phyloP scores from a whole-genome alignment of 1,140 invertebrate genomes.

The Drosophila subobscura region DNA sequence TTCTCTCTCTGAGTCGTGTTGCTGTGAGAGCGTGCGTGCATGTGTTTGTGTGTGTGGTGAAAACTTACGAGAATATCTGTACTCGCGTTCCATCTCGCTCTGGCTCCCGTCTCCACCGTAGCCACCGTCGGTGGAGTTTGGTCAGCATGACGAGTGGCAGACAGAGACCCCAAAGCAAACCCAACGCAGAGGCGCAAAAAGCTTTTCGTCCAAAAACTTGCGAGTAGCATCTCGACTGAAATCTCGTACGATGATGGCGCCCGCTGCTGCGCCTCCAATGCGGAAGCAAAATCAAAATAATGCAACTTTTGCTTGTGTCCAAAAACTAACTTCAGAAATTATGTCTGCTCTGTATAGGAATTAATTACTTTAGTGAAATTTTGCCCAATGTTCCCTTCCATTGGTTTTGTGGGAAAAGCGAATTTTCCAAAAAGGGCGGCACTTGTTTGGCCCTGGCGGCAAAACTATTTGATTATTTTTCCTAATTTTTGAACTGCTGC shows the following conservation, averaged over 20 bases:
- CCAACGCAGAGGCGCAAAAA: slow-evolving; percentile 15
- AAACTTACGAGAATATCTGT: slow-evolving; percentile 42
- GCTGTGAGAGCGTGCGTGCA: slow-evolving; percentile 17
- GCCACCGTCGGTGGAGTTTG: background rate
- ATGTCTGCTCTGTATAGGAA: too few relatives aligned
- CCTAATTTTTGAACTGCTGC: slow-evolving; percentile 24
- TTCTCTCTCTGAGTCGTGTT: slow-evolving; percentile 46
- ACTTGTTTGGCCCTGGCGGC: slow-evolving; percentile 43
- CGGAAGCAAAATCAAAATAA: slow-evolving; percentile 67
- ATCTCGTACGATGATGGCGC: slow-evolving; percentile 47
- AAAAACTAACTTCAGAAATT: background rate
- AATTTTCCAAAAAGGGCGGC: slow-evolving; percentile 1
- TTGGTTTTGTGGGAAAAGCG: background rate
- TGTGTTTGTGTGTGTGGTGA: slow-evolving; percentile 23
- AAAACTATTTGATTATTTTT: slow-evolving; percentile 46
- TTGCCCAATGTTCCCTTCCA: background rate
- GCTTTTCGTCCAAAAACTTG: slow-evolving; percentile 54
- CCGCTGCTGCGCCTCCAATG: slow-evolving; percentile 40
- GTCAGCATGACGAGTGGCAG: slow-evolving; percentile 6
- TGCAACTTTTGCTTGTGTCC: slow-evolving; percentile 27
- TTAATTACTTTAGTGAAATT: background rate
- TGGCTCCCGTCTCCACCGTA: slow-evolving; percentile 6
- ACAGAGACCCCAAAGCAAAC: slow-evolving; percentile 12
- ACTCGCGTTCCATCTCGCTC: slow-evolving; percentile 51
- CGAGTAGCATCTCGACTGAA: background rate